Evolutionary conservation across 2,113 vertebrate genomes (phyloP).

Genomic region (Speoplatyrhinus poulsoni): DNA sequence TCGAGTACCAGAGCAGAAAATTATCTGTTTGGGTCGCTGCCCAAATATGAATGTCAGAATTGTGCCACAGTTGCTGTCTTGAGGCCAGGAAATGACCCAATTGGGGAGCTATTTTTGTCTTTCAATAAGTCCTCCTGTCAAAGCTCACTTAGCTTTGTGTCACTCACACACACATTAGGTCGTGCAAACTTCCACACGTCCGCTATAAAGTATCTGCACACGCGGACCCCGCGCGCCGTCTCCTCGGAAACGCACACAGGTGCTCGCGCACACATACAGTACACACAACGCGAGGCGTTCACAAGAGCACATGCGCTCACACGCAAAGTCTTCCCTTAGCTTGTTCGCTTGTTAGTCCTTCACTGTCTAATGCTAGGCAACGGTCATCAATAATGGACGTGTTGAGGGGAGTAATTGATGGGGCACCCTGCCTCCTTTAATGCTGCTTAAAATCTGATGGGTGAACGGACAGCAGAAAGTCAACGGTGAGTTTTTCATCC

Average conservation of each 20-base stretch:
- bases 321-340: conserved; percentile 44
- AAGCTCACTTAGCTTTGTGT: conserved; percentile 27
- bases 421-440: conserved; percentile 68
- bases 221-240: neutral
- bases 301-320: conserved; percentile 15
- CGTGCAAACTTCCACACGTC: too few species aligned
- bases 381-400: conserved; percentile 68
- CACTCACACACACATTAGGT: conserved; percentile 17
- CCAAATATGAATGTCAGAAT: conserved; percentile 1
- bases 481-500: conserved; percentile 49
- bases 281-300: neutral
- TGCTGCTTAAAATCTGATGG: conserved; percentile 68
- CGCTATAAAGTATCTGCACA: too few species aligned
- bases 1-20: neutral
- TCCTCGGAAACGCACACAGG: neutral
- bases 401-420: conserved; percentile 72
- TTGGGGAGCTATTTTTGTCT: conserved; percentile 5
- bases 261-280: neutral
- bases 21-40: neutral
- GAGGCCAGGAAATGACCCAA: conserved; percentile 9
- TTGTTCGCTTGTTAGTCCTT: conserved; percentile 63
- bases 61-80: conserved; percentile 1
- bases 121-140: conserved; percentile 15
- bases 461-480: conserved; percentile 65
- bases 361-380: conserved; percentile 72